Evolutionary conservation across 1,140 invertebrate species (phyloP).

Genomic region (Drosophila arizonae): DNA sequence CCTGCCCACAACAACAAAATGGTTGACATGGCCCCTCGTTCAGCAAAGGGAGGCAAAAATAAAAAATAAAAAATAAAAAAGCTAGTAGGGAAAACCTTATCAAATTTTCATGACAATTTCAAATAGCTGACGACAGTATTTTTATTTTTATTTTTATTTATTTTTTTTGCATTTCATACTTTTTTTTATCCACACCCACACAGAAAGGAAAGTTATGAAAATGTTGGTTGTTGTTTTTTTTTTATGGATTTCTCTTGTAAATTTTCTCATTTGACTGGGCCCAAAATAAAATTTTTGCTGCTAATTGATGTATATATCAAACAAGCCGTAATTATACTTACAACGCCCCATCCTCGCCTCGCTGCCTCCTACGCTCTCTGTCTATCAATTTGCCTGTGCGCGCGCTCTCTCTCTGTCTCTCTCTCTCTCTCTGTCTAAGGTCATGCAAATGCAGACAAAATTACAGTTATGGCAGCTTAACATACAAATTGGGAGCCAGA

Average conservation of each 20-base stretch:
- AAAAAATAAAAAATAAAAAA: constrained; percentile 30
- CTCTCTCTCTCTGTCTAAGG: not conserved
- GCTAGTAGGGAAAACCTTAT: constrained; percentile 64
- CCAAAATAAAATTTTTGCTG: constrained; percentile 70
- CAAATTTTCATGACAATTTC: constrained; percentile 74
- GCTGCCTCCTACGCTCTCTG: not conserved
- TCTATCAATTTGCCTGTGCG: not conserved
- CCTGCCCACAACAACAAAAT: constrained; percentile 35
- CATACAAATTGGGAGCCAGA: constrained; percentile 63
- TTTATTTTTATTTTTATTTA: too few relatives aligned
- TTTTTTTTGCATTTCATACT: not conserved
- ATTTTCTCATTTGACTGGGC: constrained; percentile 52
- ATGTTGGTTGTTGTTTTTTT: constrained; percentile 19
- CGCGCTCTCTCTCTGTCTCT: not conserved
- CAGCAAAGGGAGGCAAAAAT: not conserved
- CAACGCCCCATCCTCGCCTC: not conserved
- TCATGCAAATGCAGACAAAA: constrained; percentile 28
- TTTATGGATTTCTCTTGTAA: constrained; percentile 76
- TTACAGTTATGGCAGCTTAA: constrained; percentile 63
- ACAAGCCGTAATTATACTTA: constrained; percentile 49
- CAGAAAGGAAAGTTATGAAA: constrained; percentile 54
- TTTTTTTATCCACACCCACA: constrained; percentile 13
- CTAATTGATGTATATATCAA: constrained; percentile 73
- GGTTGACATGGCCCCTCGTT: constrained; percentile 31
- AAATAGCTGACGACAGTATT: constrained; percentile 72